phyloP scores from a whole-genome alignment of 2,797 vertebrate genomes.

The Jordanella pulchra region DNA sequence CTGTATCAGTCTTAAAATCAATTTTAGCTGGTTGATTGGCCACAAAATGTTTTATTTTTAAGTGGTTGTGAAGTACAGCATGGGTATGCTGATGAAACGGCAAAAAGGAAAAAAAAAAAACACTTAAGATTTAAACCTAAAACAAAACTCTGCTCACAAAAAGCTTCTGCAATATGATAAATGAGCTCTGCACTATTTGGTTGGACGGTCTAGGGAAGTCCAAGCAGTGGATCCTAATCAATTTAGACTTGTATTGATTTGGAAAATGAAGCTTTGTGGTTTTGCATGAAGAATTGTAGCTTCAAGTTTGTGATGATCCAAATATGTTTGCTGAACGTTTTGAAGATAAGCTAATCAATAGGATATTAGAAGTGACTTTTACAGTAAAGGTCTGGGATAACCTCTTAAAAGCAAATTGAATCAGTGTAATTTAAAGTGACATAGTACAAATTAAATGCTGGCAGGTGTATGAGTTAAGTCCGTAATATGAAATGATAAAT shows the following conservation, averaged over 20 bases:
- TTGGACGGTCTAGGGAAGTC: background rate
- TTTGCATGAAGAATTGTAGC: background rate
- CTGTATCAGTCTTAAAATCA: background rate
- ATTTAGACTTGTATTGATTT: background rate
- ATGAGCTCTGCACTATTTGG: background rate
- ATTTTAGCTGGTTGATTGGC: background rate
- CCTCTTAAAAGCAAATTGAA: background rate
- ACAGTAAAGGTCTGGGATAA: background rate
- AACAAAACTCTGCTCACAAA: background rate
- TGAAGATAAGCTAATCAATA: background rate
- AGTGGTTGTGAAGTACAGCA: background rate
- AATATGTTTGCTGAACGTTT: background rate
- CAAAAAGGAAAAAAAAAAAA: background rate
- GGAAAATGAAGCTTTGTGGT: background rate
- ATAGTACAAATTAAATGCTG: background rate
- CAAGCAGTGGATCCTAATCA: background rate
- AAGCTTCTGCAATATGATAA: background rate
- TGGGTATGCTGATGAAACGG: background rate
- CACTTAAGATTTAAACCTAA: background rate
- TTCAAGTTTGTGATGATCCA: background rate
- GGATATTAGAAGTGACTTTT: background rate
- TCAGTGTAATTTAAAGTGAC: background rate
- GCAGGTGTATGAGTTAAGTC: background rate
- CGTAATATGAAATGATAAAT: background rate
- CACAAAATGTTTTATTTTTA: background rate